These are phyloP conservation scores for Kryptopterus vitreolus DNA, from an alignment of 2,797 vertebrate species.

Conservation along the genomic window DNA sequence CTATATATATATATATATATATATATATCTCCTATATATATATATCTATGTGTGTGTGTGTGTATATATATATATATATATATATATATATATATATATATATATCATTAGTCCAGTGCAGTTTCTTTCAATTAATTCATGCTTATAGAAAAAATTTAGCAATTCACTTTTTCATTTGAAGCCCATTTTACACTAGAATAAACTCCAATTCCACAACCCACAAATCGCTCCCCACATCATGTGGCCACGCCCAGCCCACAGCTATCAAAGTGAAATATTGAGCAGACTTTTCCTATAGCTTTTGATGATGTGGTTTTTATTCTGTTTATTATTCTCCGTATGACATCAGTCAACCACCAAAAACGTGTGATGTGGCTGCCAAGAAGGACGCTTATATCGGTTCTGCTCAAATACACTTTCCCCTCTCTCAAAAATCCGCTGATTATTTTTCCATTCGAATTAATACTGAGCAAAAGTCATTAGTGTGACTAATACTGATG, in stretches of 20 bases:
- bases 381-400: neutral
- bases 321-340: neutral
- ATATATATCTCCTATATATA: too few relatives aligned
- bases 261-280: neutral
- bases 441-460: neutral
- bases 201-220: neutral
- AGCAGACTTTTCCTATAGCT: neutral
- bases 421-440: neutral
- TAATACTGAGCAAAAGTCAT: neutral
- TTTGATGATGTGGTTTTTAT: neutral
- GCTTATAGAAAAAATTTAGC: neutral
- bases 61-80: too few relatives aligned
- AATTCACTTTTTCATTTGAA: neutral
- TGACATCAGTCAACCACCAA: neutral
- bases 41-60: too few relatives aligned
- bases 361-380: neutral
- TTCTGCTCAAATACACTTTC: too few relatives aligned
- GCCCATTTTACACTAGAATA: neutral
- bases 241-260: neutral
- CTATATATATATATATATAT: too few relatives aligned
- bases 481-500: neutral
- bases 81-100: too few relatives aligned
- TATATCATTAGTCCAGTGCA: neutral
- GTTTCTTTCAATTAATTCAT: neutral
- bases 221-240: neutral